Evolutionary conservation across 2,113 vertebrate species (phyloP), one percentile per base, ranked within the genome.

Genomic region (Eretmodus cyanostictus): DNA sequence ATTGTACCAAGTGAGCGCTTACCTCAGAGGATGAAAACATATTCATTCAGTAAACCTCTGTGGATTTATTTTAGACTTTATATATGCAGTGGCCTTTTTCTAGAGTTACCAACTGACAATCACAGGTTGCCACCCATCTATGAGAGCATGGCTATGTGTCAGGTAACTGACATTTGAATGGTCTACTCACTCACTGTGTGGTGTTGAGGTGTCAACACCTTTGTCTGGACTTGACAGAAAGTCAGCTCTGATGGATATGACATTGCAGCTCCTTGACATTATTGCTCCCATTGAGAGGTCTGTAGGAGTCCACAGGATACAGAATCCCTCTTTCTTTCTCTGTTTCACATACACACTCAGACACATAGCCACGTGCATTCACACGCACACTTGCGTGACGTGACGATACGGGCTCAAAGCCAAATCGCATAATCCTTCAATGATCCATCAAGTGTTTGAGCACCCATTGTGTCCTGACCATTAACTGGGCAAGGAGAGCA

Each of bases 381-480:
- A 34, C 78, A 27, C 49, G 14, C 38, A 2, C 54, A 36, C 47
- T 55, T 13, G 9, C 68, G 16, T 57, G 38, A 86, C 81, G 51
- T 88, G 83, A 82, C 81, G 51, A 80, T 89, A 83, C 90, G 87
- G 90, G 90, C 93, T 88, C 59, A 16, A 83, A 63, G 92, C 94
- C 94, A 94, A 91, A 91, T 90, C 34, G 82, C 76, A 80, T 80
- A 85, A 91, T 93, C 87, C 85, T 80, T 90, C 91, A 90, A 71
- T 90, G 95, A 95, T 95, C 94, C 93, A 92, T 95, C 93, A 94
- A 94, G 90, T 88, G 82, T 91, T 90, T 88, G 92, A 93, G 90
- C 88, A 90, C 87, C 90, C 89, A 96, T 97, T 97, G 95, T 97
- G 93, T 96, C 94, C 96, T 94, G 96, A 94, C 95, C 96, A 97